Evolutionary conservation across 2,888 invertebrate genomes (phyloP).

Genomic region (Lucinisca nassula): DNA sequence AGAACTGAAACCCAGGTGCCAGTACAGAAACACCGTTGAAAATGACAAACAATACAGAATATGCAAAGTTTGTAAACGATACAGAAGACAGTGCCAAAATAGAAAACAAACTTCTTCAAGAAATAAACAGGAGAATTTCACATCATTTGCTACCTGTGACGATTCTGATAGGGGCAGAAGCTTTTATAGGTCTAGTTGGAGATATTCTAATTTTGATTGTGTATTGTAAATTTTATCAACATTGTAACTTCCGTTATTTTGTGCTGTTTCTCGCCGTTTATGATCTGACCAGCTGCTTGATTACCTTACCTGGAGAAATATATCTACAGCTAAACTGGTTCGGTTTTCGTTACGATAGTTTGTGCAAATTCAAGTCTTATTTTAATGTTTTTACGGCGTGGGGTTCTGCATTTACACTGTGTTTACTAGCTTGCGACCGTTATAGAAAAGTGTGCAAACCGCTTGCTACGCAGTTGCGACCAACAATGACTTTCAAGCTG

Average conservation of each 20-base stretch:
- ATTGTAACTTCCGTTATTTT: not conserved
- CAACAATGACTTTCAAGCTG: not conserved
- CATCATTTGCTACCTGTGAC: not conserved
- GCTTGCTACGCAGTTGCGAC: not conserved
- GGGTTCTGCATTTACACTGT: conserved; percentile 45
- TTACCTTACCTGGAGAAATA: conserved; percentile 42
- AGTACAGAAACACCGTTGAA: no score
- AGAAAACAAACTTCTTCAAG: no score
- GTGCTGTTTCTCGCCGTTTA: conserved; percentile 30
- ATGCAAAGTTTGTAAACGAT: no score
- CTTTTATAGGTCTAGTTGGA: not conserved
- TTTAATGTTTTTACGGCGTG: conserved; percentile 40
- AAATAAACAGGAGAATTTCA: not conserved
- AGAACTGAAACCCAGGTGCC: no score
- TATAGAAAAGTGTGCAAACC: conserved; percentile 13
- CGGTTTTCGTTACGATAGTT: conserved; percentile 19
- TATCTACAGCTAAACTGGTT: conserved; percentile 48
- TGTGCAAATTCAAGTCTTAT: conserved; percentile 50
- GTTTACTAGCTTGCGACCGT: not conserved
- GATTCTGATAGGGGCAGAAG: not conserved
- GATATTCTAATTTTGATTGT: not conserved
- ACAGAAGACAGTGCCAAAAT: no score
- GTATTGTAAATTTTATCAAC: not conserved
- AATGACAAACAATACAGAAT: no score
- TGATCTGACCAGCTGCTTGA: conserved; percentile 51